Evolutionary conservation across 2,888 invertebrate genomes (phyloP).

Genomic region (Cheilosia urbana): DNA sequence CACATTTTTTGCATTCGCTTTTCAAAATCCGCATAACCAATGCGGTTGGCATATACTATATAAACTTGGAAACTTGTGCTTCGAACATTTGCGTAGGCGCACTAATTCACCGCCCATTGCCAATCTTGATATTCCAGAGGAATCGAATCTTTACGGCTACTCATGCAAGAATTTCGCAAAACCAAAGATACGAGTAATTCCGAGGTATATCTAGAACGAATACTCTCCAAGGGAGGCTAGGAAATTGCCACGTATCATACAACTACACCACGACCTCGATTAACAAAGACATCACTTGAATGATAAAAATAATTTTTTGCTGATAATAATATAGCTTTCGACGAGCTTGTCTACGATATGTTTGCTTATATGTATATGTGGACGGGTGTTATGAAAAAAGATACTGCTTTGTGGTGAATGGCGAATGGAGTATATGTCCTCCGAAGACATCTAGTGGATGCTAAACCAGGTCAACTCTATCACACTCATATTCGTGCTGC

Average conservation of each 20-base stretch:
- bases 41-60: background rate
- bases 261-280: slow-evolving; percentile 20
- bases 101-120: background rate
- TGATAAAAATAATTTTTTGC: slow-evolving; percentile 55
- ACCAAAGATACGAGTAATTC: slow-evolving; percentile 8
- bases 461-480: slow-evolving; percentile 70
- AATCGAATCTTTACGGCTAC: slow-evolving; percentile 21
- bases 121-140: background rate
- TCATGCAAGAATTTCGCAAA: slow-evolving; percentile 39
- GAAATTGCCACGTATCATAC: background rate
- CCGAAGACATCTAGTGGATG: slow-evolving; percentile 30
- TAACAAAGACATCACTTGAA: slow-evolving; percentile 43
- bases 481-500: slow-evolving; percentile 66
- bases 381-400: background rate
- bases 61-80: background rate
- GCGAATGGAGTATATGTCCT: slow-evolving; percentile 21
- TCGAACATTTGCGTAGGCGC: background rate
- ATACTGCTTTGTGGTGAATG: slow-evolving; percentile 6
- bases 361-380: slow-evolving; percentile 11
- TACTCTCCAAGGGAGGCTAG: slow-evolving; percentile 12
- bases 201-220: slow-evolving; percentile 25
- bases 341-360: slow-evolving; percentile 37
- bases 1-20: slow-evolving; percentile 7
- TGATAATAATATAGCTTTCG: slow-evolving; percentile 46
- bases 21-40: slow-evolving; percentile 10